phyloP scores from a whole-genome alignment of 2,888 invertebrate genomes.

The Lasioglossum zephyrum region DNA sequence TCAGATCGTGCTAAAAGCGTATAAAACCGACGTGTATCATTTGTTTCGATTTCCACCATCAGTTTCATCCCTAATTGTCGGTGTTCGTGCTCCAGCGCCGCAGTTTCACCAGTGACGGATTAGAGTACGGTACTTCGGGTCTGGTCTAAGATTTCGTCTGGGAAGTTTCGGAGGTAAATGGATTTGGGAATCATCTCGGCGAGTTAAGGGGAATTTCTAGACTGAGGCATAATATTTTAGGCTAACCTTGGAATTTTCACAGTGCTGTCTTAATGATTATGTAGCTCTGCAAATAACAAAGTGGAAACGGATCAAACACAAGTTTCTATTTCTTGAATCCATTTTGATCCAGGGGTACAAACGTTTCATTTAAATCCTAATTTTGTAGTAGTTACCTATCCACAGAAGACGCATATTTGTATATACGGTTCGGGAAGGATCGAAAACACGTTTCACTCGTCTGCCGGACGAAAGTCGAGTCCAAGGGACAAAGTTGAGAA shows the following conservation, averaged over 20 bases:
- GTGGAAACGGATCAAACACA: too few species aligned
- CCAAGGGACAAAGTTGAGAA: constrained; percentile 11
- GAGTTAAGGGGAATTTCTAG: not conserved
- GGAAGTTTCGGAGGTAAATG: not conserved
- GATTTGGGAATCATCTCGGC: not conserved
- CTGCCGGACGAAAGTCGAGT: not conserved
- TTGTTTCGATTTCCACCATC: not conserved
- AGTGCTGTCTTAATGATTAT: not conserved
- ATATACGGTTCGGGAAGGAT: not conserved
- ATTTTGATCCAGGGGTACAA: too few species aligned
- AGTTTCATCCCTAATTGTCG: not conserved
- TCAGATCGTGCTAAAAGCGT: not conserved
- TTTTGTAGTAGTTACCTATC: too few species aligned
- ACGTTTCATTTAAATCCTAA: too few species aligned
- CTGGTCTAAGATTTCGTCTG: constrained; percentile 6
- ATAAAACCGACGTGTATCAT: not conserved
- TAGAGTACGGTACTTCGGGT: not conserved
- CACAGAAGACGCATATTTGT: too few species aligned
- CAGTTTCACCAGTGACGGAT: not conserved
- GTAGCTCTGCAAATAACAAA: too few species aligned
- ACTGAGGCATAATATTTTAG: not conserved
- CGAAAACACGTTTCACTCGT: not conserved
- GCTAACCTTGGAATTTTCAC: not conserved
- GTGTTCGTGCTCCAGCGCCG: not conserved
- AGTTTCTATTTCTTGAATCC: too few species aligned